Base-by-base conservation (phyloP, 2,888 invertebrate species). In the Neuroscelio doddi region DNA sequence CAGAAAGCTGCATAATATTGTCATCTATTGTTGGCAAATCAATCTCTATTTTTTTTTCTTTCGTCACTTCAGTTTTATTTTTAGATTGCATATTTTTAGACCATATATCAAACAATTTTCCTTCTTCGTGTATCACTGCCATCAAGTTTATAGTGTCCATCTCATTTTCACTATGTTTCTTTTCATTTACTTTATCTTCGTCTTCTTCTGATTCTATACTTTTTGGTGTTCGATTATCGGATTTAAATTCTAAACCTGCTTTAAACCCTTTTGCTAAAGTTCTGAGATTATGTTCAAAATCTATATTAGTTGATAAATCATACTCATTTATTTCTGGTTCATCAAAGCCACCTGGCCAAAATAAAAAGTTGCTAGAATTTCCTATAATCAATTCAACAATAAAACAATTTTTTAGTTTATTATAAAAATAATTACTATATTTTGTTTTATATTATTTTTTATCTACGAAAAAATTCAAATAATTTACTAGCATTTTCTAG, bases 321-420 rank as follows among this genome's bases (percentile, higher is more conserved):
- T 56, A 67, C 17, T 73, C 63, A 17, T 70, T 68, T 0, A 89
- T 87, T 42, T 89, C 86, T 24, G 86, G 86, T 64, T 86, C 84
- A 15, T 87, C 86, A 80, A 94, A 92, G 1, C 94, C 93, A 41
- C 94, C 96, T 0, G 96, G 96, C 88, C 94, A 90, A 81, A 97
- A 97, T 0, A 95, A 95, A 78, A 90, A 91, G 80, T 93, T 94
- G 59, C 90, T 91, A 0, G 91, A 89, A 47, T 90, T 92, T 21
- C 84, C 83, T 84, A 39, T 16, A 21, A 12, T 41, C 7, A 8
- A 21, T 3, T 36, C 56, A 26, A 57, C 29, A 36, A 26, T 4
- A 41, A 12, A 16, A 42, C 36, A 15, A 27, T 8, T 10, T 21
- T 21, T 21, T 21, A 5, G 21, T 21, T 21, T 3, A 21, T 5